Percentiles rank a stretch among this genome's conserved stretches.
These are phyloP conservation scores for Paraplagusia blochii DNA, from an alignment of 2,113 vertebrate species.

Conservation along the genomic window DNA sequence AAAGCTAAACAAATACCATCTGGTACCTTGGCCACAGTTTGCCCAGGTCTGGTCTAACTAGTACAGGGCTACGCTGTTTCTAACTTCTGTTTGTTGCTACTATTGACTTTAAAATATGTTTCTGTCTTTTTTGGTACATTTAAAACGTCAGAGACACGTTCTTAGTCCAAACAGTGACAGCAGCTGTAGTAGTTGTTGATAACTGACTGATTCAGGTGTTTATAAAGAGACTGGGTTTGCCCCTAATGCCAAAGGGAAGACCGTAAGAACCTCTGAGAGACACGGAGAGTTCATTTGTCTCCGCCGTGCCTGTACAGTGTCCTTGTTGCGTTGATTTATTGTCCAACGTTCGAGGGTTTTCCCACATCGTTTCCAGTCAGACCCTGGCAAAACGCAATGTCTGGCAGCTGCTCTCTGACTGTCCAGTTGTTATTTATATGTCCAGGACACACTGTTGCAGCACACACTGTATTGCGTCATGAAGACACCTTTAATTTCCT, in stretches of 20 bases:
- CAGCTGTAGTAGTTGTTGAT: conserved; percentile 44
- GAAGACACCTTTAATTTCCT: background rate
- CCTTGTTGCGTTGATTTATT: conserved; percentile 15
- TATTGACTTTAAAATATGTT: conserved; percentile 24
- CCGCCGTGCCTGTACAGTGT: conserved; percentile 42
- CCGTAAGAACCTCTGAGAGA: conserved; percentile 29
- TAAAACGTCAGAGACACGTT: conserved; percentile 15
- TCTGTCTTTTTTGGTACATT: conserved; percentile 14
- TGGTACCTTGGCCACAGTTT: no score
- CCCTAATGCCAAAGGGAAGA: conserved; percentile 50
- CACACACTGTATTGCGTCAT: background rate
- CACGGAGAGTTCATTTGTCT: conserved; percentile 24
- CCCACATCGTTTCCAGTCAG: conserved; percentile 52
- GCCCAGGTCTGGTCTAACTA: no score
- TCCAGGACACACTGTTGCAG: background rate
- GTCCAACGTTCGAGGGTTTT: conserved; percentile 11
- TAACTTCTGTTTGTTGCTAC: background rate
- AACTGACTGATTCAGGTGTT: conserved; percentile 36
- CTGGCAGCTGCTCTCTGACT: conserved; percentile 12
- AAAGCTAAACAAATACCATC: no score
- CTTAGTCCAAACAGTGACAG: conserved; percentile 9
- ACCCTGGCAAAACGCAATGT: conserved; percentile 4
- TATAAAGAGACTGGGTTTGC: conserved; percentile 38
- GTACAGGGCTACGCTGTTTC: no score
- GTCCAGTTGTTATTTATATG: background rate